Evolutionary conservation across 2,797 vertebrate species (phyloP).

Genomic region (Phoeniculus purpureus): DNA sequence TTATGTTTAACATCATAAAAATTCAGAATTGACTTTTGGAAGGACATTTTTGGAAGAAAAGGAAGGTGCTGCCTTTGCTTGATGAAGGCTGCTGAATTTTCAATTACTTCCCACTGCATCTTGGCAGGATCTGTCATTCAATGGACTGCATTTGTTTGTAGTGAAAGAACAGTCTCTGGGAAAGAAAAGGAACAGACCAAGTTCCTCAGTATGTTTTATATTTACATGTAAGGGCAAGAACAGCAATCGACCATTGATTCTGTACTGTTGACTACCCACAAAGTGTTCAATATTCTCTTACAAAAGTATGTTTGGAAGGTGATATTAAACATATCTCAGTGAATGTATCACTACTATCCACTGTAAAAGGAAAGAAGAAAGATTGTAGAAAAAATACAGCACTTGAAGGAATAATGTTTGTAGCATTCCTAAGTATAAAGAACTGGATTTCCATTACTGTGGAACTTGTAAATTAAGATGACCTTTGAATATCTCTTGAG

Average conservation of each 20-base stretch:
- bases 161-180: not conserved
- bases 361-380: not conserved
- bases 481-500: not conserved
- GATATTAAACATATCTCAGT: not conserved
- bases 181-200: not conserved
- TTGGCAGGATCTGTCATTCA: not conserved
- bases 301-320: not conserved
- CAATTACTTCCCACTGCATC: not conserved
- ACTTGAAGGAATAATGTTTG: not conserved
- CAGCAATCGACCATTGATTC: not conserved
- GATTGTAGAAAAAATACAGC: not conserved
- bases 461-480: not conserved
- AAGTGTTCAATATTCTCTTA: not conserved
- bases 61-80: not conserved
- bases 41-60: not conserved
- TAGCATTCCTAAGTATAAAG: accelerated
- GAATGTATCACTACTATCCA: not conserved
- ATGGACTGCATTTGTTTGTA: not conserved
- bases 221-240: not conserved
- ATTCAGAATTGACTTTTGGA: not conserved
- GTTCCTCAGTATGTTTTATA: accelerated
- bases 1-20: not conserved
- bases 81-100: not conserved
- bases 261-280: not conserved
- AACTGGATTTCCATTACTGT: not conserved